phyloP scores from a whole-genome alignment of 2,113 vertebrate genomes.

The Climacteris rufus region DNA sequence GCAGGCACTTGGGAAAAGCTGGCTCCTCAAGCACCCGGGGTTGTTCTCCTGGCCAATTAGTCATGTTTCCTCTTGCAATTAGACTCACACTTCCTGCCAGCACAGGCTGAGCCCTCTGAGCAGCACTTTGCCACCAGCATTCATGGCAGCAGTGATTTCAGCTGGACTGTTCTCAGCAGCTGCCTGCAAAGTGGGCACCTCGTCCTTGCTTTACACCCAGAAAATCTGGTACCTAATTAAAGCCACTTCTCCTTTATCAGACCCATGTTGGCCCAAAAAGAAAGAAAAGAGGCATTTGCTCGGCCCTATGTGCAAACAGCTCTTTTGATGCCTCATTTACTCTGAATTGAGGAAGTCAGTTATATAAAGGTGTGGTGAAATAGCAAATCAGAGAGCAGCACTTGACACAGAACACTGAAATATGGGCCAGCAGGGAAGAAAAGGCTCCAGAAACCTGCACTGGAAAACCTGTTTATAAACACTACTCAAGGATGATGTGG shows the following conservation, averaged over 20 bases:
- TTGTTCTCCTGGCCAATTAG: constrained; percentile 7
- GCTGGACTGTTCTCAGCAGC: neutral
- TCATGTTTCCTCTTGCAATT: constrained; percentile 15
- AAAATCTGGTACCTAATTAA: neutral
- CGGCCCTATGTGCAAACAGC: neutral
- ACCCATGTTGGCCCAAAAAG: neutral
- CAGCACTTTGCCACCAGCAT: neutral
- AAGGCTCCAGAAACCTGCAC: neutral
- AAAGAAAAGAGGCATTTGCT: neutral
- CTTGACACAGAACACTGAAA: neutral
- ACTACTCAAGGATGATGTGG: neutral
- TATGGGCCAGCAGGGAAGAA: neutral
- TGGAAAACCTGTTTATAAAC: neutral
- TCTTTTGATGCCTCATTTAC: neutral
- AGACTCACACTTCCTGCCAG: neutral
- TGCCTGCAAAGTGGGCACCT: neutral
- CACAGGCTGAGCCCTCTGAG: neutral
- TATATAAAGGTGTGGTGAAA: neutral
- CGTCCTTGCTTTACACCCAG: neutral
- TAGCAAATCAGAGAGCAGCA: neutral
- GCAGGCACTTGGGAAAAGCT: neutral
- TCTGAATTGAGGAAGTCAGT: neutral
- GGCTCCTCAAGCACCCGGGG: neutral
- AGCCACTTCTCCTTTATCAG: neutral
- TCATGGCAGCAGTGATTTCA: neutral